Conservation (phyloP, 2,888 invertebrate species). For the Galerucella pusilla region DNA sequence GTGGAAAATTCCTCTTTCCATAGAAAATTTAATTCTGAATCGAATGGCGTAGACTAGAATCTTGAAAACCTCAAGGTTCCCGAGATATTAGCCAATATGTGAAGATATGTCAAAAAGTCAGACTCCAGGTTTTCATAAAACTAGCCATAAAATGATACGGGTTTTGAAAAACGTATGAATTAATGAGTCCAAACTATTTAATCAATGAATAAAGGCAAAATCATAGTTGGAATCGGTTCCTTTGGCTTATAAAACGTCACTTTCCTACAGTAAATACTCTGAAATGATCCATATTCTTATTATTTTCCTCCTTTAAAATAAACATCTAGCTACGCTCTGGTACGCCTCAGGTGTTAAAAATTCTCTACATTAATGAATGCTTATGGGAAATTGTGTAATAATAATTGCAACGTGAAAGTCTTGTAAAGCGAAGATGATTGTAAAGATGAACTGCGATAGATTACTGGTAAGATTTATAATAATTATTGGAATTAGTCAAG, state of each 20-base stretch:
- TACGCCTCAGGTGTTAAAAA: constrained; percentile 34
- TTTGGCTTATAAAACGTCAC: not conserved
- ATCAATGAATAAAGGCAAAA: too few relatives aligned
- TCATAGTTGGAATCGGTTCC: not conserved
- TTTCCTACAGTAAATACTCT: not conserved
- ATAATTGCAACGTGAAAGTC: constrained; percentile 43
- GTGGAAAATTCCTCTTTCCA: too few relatives aligned
- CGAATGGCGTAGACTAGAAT: too few relatives aligned
- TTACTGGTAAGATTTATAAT: constrained; percentile 4
- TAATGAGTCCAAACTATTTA: too few relatives aligned
- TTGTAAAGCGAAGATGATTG: constrained; percentile 29
- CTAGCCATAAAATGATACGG: too few relatives aligned
- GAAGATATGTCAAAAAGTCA: too few relatives aligned
- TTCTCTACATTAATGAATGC: constrained; percentile 39
- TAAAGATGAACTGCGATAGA: constrained; percentile 12
- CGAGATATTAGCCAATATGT: too few relatives aligned
- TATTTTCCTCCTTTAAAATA: not conserved
- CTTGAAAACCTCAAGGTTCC: too few relatives aligned
- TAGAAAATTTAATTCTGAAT: too few relatives aligned
- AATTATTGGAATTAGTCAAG: not conserved
- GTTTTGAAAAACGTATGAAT: too few relatives aligned
- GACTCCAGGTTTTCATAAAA: too few relatives aligned
- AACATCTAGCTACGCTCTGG: constrained; percentile 8
- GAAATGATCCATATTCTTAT: not conserved
- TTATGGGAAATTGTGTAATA: constrained; percentile 44